A percentile compares a stretch with the other conserved stretches of the same genome.
Conservation (phyloP, 2,797 vertebrate species). For the Euphonia xanthogaster region DNA sequence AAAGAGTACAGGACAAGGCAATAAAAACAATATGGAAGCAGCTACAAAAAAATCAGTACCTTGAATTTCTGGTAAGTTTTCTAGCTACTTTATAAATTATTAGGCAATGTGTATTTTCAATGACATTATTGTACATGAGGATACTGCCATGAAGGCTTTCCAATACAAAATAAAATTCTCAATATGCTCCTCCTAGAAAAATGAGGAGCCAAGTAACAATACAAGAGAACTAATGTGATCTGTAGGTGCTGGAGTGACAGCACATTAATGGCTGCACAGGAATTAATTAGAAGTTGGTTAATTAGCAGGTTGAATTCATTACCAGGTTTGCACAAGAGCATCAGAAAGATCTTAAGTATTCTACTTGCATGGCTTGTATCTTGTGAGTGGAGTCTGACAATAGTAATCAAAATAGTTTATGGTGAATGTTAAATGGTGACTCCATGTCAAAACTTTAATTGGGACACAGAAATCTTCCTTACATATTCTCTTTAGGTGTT, state of each 20-base stretch:
- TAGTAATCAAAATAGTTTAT: not conserved
- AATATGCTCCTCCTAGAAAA: constrained; percentile 1
- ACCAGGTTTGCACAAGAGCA: not conserved
- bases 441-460: not conserved
- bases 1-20: not conserved
- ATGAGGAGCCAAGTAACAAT: not conserved
- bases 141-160: not conserved
- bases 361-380: not conserved
- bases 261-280: not conserved
- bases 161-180: not conserved
- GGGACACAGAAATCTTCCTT: not conserved
- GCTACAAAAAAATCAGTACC: not conserved
- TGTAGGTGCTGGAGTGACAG: not conserved
- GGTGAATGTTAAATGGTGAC: not conserved
- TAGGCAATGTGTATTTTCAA: not conserved
- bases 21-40: not conserved
- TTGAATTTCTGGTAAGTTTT: not conserved
- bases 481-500: not conserved
- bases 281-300: not conserved
- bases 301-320: constrained; percentile 35
- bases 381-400: not conserved
- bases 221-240: not conserved
- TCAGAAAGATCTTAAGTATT: not conserved
- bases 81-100: constrained; percentile 27
- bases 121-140: not conserved